Conservation (phyloP, 2,113 vertebrate genomes). For the Tetrax tetrax region DNA sequence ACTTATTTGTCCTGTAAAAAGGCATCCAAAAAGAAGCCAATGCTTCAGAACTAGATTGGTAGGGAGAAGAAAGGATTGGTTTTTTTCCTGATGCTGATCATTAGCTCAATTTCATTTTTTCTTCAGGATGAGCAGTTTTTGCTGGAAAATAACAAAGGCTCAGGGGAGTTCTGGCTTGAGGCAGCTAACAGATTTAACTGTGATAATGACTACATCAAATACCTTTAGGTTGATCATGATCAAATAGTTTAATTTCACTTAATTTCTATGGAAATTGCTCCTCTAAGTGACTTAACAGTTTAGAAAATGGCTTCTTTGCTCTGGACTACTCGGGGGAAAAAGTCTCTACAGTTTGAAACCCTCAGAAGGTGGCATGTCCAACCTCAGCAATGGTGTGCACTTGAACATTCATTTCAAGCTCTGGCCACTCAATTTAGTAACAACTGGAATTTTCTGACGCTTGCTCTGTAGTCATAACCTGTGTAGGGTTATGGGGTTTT, state of each 20-base stretch:
- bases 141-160: background rate
- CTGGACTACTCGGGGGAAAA: too few species aligned
- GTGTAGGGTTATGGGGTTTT: background rate
- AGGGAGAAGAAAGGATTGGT: background rate
- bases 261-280: background rate
- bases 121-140: background rate
- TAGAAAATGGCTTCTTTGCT: background rate
- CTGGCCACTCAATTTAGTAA: background rate
- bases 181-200: background rate
- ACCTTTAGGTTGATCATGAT: background rate
- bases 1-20: background rate
- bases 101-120: background rate
- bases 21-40: background rate
- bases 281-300: background rate
- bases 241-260: background rate
- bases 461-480: background rate
- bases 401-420: background rate
- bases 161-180: background rate
- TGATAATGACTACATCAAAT: background rate
- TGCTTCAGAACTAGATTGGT: background rate
- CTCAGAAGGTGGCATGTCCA: background rate
- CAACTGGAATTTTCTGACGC: background rate
- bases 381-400: background rate
- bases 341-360: too few species aligned
- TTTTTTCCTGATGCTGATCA: background rate